Percentiles rank a stretch among this genome's conserved stretches.
Conservation (phyloP, 2,797 vertebrate species). For the Squalus acanthias region DNA sequence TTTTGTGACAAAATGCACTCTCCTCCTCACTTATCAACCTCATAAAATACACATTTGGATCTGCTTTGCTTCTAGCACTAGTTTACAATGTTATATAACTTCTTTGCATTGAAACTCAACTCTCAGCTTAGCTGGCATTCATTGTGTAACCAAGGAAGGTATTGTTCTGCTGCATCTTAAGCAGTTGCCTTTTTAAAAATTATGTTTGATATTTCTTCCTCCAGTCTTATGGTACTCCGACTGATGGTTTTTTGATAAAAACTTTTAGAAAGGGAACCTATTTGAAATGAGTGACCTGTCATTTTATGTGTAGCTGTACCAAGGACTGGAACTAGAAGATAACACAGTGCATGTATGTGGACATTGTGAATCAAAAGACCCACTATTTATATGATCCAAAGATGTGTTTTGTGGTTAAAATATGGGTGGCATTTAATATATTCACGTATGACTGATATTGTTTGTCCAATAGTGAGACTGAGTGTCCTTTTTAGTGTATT, state of each 20-base stretch:
- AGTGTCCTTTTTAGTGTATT: background rate
- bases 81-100: background rate
- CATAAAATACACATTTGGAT: background rate
- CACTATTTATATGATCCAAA: conserved; percentile 14
- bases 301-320: background rate
- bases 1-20: background rate
- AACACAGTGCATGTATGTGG: background rate
- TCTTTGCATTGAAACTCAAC: background rate
- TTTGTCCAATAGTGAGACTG: background rate
- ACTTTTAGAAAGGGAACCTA: no score
- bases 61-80: background rate
- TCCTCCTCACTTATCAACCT: background rate
- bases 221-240: background rate
- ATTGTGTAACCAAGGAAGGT: background rate
- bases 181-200: background rate
- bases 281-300: background rate
- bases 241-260: background rate
- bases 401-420: background rate
- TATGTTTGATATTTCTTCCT: background rate
- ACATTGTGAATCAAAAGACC: background rate
- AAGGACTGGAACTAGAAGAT: background rate
- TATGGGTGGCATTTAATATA: background rate
- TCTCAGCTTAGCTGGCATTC: background rate
- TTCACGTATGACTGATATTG: background rate
- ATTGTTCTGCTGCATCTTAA: background rate